Base-by-base conservation (phyloP, 2,888 invertebrate species). In the Nowickia ferox region DNA sequence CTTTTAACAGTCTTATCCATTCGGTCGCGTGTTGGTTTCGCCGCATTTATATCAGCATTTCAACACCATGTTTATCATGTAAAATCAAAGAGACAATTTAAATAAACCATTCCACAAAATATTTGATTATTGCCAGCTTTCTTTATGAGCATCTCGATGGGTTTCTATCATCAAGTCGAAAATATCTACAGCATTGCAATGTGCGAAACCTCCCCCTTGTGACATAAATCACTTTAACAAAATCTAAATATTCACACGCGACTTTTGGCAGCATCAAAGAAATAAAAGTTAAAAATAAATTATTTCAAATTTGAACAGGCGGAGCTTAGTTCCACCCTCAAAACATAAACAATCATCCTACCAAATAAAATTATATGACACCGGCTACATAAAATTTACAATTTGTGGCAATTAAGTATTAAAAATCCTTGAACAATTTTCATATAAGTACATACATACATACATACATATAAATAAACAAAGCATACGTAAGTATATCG, bases 161-260 rank as follows among this genome's bases (percentile, higher is more conserved):
- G 63, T 85, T 63, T 66, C 59, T 57, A 61, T 63, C 59, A 72
- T 85, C 77, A 75, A 81, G 74, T 81, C 75, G 51, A 81, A 75
- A 81, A 68, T 77, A 59, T 66, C n/a, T 61, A 19, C 57, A 68
- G 38, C 55, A 74, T 59, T 61, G 53, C 48, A 65, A 71, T 30
- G 30, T 30, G 40, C 30, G 68, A 80, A 85, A 74, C 57, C 81
- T 78, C 77, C 84, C 84, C 84, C 77, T 63, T 71, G 77, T 75
- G 84, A 72, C 81, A 81, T 85, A 85, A 85, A 81, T 85, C 84
- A 85, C 84, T 85, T 84, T 61, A 81, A 59, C 66, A 77, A 85
- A 85, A 85, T 85, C 63, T 85, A 81, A 85, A 85, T 81, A 85
- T 85, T 85, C 84, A 85, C 84, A 85, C 84, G 84, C 84, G 84